These are phyloP conservation scores for Pagrus major DNA, from an alignment of 2,113 vertebrate species.

Conservation along the genomic window DNA sequence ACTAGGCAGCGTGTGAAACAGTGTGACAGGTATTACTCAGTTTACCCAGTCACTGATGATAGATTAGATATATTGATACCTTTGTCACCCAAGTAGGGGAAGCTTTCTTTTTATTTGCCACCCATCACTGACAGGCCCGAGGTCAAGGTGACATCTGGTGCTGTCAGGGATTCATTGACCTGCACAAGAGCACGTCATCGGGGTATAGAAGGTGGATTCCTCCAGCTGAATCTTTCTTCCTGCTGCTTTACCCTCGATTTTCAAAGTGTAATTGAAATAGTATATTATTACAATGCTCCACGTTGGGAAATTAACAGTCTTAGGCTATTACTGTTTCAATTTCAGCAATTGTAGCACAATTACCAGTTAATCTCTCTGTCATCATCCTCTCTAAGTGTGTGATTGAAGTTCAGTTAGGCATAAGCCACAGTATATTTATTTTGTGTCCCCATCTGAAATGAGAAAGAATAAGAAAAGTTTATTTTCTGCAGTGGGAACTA, in stretches of 20 bases:
- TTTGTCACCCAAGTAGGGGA: neutral
- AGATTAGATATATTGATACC: slow-evolving; percentile 19
- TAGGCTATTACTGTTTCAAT: slow-evolving; percentile 31
- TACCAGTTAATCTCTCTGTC: slow-evolving; percentile 26
- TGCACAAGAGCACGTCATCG: neutral
- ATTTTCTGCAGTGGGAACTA: neutral
- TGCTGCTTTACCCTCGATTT: neutral
- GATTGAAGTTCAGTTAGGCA: slow-evolving; percentile 1
- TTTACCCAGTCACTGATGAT: slow-evolving; percentile 13
- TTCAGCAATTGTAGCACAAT: slow-evolving; percentile 13
- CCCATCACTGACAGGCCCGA: slow-evolving; percentile 30
- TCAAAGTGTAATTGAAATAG: neutral
- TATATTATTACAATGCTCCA: neutral
- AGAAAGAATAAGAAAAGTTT: neutral
- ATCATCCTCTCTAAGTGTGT: neutral
- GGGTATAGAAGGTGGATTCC: neutral
- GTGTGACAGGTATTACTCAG: slow-evolving; percentile 46
- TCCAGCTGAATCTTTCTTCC: slow-evolving; percentile 9
- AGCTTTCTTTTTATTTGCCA: neutral
- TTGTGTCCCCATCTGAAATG: neutral
- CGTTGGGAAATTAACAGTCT: slow-evolving; percentile 21
- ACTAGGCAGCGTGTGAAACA: slow-evolving; percentile 54
- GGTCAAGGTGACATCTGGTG: slow-evolving; percentile 21
- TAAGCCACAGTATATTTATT: slow-evolving; percentile 9
- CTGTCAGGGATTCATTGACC: slow-evolving; percentile 1